These are phyloP conservation scores for Tethea ocularis DNA, from an alignment of 2,888 invertebrate species.

Conservation along the genomic window DNA sequence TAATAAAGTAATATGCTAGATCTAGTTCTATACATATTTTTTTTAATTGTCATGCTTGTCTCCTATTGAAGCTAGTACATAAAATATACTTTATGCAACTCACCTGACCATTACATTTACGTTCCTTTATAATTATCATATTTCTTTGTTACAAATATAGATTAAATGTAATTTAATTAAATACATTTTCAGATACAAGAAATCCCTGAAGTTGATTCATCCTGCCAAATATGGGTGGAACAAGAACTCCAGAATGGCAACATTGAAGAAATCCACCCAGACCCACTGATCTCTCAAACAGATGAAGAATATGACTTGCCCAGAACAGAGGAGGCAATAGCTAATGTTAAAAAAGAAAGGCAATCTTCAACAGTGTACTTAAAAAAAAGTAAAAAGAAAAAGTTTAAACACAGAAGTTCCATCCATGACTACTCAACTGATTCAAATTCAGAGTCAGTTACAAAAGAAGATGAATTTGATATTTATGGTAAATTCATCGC, in stretches of 20 bases:
- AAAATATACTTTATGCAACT: no score
- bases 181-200: conserved; percentile 48
- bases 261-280: conserved; percentile 50
- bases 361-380: conserved; percentile 28
- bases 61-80: no score
- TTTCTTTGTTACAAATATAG: neutral
- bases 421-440: conserved; percentile 37
- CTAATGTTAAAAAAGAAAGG: conserved; percentile 43
- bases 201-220: conserved; percentile 55
- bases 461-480: conserved; percentile 66
- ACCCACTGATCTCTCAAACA: conserved; percentile 55
- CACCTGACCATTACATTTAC: no score
- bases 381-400: conserved; percentile 60
- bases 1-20: no score
- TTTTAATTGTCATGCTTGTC: no score
- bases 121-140: no score
- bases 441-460: conserved; percentile 29
- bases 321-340: conserved; percentile 31
- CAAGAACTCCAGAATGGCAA: conserved; percentile 46
- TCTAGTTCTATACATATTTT: no score
- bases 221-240: conserved; percentile 61
- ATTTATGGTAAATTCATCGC: conserved; percentile 69
- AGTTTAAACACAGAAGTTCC: conserved; percentile 43
- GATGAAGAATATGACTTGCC: conserved; percentile 55
- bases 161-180: conserved; percentile 13